Base-by-base conservation (phyloP, 2,113 vertebrate species). In the Chunga burmeisteri region DNA sequence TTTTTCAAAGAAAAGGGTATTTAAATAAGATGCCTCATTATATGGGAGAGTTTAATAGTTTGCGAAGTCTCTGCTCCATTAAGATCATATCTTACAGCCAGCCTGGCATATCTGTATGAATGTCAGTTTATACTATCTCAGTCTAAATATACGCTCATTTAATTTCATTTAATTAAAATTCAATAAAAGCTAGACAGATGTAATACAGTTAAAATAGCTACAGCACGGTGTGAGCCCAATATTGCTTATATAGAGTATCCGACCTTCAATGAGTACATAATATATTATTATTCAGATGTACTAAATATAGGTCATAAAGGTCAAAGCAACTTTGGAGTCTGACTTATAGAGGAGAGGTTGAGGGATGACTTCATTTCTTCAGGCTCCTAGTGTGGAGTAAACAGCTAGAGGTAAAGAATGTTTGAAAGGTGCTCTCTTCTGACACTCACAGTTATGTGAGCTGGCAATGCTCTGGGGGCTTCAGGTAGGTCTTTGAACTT, bases 141-240 rank as follows among this genome's bases (percentile, higher is more conserved):
- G 82, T 94, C 95, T 97, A 94, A 97, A 96, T 97, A 95, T 93
- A 86, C 4, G 23, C 88, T 96, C 89, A 91, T 97, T 96, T 88
- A 95, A 97, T 98, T 98, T 98, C 84, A 56, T 98, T 97, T 98
- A 98, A 98, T 98, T 98, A 98, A 98, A 98, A 97, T 94, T 94
- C 97, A 98, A 98, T 98, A 98, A 98, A 98, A 97, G 93, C 68
- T 86, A 97, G 97, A 97, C 96, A 97, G 96, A 98, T 98, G 95
- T 96, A 98, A 96, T 73, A 92, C 78, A 95, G 97, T 98, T 98
- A 98, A 98, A 98, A 96, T 97, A 98, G 95, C 87, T 92, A 40
- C 74, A 87, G 85, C 79, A 63, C 11, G 15, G n/a, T 88, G 81
- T 85, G 81, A 94, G 74, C 71, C 67, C 55, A 77, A 0, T 75